phyloP scores from a whole-genome alignment of 2,888 invertebrate genomes.

The Aphidius colemani region DNA sequence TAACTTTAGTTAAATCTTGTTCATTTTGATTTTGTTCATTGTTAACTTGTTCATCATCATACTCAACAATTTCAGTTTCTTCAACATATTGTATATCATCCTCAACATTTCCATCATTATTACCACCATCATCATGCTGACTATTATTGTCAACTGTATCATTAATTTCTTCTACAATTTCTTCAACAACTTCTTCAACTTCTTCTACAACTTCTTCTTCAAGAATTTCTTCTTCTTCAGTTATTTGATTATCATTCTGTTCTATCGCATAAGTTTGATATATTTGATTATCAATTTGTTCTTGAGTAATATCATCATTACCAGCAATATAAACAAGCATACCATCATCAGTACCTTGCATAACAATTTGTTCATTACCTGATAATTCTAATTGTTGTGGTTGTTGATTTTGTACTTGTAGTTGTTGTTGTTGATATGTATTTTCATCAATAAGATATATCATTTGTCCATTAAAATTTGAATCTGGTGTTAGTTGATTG shows the following conservation, averaged over 20 bases:
- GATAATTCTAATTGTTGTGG: conserved; percentile 51
- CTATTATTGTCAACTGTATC: conserved; percentile 18
- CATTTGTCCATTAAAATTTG: conserved; percentile 55
- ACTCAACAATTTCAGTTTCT: conserved; percentile 58
- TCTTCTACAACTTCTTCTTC: conserved; percentile 34
- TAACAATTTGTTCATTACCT: conserved; percentile 50
- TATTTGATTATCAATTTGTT: conserved; percentile 37
- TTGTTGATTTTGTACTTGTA: conserved; percentile 41
- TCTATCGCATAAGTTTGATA: conserved; percentile 35
- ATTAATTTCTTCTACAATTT: conserved; percentile 48
- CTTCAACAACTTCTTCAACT: conserved; percentile 37
- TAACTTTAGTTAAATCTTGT: conserved; percentile 53
- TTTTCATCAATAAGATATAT: conserved; percentile 54
- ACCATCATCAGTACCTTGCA: conserved; percentile 51
- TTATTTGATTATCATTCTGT: conserved; percentile 26
- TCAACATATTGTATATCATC: conserved; percentile 56
- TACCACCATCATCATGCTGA: conserved; percentile 35
- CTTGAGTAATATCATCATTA: conserved; percentile 37
- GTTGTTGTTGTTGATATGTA: conserved; percentile 41
- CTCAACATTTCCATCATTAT: conserved; percentile 35
- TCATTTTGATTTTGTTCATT: conserved; percentile 45
- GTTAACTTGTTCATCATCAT: conserved; percentile 41
- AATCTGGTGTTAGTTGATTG: conserved; percentile 38
- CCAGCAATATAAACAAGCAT: conserved; percentile 56
- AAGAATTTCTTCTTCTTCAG: conserved; percentile 34